phyloP scores from a whole-genome alignment of 2,797 vertebrate species.

The Margarornis squamiger region DNA sequence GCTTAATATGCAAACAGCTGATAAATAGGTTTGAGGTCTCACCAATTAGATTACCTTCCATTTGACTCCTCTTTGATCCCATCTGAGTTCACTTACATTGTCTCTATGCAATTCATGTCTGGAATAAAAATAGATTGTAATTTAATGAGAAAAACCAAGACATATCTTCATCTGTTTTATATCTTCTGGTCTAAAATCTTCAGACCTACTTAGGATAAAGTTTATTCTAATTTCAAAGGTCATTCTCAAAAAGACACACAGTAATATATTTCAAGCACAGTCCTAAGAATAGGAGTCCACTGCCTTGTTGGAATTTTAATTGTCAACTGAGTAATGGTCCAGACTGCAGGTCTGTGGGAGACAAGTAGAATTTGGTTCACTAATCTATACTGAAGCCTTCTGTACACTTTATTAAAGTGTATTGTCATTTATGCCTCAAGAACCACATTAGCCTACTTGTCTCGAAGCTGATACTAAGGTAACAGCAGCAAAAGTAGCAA shows the following conservation, averaged over 20 bases:
- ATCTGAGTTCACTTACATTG: background rate
- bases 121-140: conserved; percentile 1
- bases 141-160: background rate
- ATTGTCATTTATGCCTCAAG: background rate
- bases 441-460: background rate
- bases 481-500: background rate
- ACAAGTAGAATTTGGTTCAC: conserved; percentile 13
- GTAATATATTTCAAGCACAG: background rate
- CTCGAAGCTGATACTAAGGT: background rate
- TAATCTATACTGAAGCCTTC: background rate
- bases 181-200: conserved; percentile 24
- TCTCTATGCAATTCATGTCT: background rate
- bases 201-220: background rate
- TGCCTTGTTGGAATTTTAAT: conserved; percentile 27
- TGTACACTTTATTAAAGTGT: background rate
- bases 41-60: background rate
- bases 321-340: background rate
- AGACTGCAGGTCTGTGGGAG: background rate
- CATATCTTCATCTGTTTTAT: conserved; percentile 3
- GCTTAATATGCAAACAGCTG: background rate
- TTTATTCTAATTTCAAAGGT: background rate
- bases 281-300: background rate
- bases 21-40: background rate
- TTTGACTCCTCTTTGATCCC: background rate
- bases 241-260: background rate